These are phyloP conservation scores for Hippoglossus hippoglossus DNA, from an alignment of 2,797 vertebrate genomes.

Conservation along the genomic window DNA sequence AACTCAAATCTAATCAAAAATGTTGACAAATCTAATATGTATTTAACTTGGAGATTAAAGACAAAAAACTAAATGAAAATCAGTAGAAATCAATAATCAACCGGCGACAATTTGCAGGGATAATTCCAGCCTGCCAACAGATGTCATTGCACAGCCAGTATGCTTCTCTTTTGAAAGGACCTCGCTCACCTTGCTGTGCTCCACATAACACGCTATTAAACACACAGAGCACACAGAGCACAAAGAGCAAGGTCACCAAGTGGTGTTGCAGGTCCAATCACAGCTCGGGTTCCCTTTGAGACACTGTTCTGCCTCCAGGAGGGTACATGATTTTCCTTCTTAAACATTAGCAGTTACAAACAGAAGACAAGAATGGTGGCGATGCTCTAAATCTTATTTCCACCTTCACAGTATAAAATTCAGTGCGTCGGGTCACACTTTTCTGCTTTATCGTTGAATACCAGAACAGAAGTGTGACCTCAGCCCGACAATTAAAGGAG, in stretches of 20 bases:
- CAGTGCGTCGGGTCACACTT: neutral
- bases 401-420: neutral
- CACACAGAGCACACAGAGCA: neutral
- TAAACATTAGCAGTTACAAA: neutral
- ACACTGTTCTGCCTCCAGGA: neutral
- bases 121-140: conserved; percentile 30
- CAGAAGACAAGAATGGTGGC: neutral
- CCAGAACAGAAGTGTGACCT: conserved; percentile 15
- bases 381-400: conserved; percentile 7
- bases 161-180: conserved; percentile 23
- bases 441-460: neutral
- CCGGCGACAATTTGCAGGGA: conserved; percentile 6
- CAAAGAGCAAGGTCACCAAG: neutral
- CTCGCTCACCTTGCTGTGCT: conserved; percentile 14
- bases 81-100: conserved; percentile 21
- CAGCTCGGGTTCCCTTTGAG: neutral
- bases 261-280: neutral
- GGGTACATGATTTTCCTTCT: neutral
- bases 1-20: too few relatives aligned
- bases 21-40: too few relatives aligned
- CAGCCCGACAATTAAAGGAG: neutral
- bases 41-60: neutral
- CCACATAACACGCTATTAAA: conserved; percentile 23
- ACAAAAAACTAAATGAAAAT: too few relatives aligned
- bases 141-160: conserved; percentile 24